Evolutionary conservation across 2,113 vertebrate species (phyloP).

Genomic region (Perca flavescens): DNA sequence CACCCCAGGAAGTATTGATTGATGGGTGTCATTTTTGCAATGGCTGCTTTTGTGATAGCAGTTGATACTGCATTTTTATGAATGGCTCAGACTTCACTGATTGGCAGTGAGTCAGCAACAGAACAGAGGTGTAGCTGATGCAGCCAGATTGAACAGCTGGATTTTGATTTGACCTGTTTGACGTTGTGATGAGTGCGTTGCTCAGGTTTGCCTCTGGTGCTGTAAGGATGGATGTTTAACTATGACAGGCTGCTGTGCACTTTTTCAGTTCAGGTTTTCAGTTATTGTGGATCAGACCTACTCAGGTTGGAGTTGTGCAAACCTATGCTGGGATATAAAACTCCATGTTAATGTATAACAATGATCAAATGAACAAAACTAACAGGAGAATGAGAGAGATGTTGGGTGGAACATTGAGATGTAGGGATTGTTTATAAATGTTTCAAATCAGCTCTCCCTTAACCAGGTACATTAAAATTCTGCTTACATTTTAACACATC

Average conservation of each 20-base stretch:
- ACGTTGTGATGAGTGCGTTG: neutral
- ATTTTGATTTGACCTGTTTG: neutral
- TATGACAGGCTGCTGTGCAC: neutral
- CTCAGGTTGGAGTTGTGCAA: neutral
- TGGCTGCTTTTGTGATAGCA: neutral
- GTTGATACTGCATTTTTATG: conserved; percentile 10
- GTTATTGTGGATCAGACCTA: neutral
- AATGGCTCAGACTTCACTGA: conserved; percentile 13
- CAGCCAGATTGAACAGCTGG: neutral
- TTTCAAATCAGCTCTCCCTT: neutral
- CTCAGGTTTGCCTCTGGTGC: neutral
- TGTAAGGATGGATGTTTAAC: neutral
- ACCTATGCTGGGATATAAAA: neutral
- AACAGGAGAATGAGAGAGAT: neutral
- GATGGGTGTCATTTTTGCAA: neutral
- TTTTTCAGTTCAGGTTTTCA: neutral
- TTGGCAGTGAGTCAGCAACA: conserved; percentile 34
- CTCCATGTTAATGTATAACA: neutral
- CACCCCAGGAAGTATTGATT: conserved; percentile 34
- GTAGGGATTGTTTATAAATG: neutral
- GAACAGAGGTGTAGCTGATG: neutral
- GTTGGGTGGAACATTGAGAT: neutral
- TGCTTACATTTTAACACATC: neutral
- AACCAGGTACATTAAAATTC: neutral
- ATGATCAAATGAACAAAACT: neutral